Conservation (phyloP, 2,888 invertebrate species). For the Caenorhabditis sp. region DNA sequence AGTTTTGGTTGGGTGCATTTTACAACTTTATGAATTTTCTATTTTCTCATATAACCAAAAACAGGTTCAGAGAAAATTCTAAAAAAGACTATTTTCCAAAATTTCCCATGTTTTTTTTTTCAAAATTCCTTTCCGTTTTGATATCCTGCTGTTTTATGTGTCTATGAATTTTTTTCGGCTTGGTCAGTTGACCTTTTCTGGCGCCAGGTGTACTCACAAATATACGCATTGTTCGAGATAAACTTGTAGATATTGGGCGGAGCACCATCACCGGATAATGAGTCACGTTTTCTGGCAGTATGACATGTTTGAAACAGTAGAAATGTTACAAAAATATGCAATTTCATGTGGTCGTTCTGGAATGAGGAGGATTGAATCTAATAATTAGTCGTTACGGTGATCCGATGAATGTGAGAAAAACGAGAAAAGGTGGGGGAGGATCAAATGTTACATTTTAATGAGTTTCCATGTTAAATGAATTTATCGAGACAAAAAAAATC, state of each 20-base stretch:
- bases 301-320: neutral
- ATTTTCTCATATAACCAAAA: neutral
- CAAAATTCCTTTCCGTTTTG: neutral
- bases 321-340: neutral
- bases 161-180: neutral
- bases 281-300: neutral
- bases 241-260: conserved; percentile 66
- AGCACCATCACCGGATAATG: neutral
- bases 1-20: neutral
- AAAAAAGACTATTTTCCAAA: neutral
- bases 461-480: neutral
- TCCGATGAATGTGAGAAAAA: neutral
- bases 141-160: neutral
- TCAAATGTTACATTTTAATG: neutral
- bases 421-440: neutral
- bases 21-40: neutral
- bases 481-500: neutral
- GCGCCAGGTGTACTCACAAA: conserved; percentile 55
- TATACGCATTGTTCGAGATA: conserved; percentile 67
- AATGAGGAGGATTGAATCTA: neutral
- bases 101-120: neutral
- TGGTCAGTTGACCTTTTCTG: neutral
- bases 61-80: neutral
- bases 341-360: no score
- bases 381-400: neutral